Evolutionary conservation across 2,888 invertebrate genomes (phyloP), one percentile per base, ranked within the genome.

Genomic region (Aethes cnicana): DNA sequence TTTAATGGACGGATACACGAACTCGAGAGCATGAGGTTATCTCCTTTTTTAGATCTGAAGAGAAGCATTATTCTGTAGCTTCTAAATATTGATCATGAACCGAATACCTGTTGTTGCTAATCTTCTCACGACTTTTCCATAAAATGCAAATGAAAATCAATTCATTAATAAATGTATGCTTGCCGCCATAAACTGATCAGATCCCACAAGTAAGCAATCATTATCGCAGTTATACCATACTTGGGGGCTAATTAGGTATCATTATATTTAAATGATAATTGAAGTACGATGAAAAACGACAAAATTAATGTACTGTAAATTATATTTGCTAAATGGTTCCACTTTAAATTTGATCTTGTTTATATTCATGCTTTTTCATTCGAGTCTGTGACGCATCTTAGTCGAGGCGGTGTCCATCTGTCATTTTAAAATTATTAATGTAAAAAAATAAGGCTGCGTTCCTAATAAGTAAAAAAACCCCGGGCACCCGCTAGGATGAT

Each of bases 391-490:
- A 81, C 76, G 77, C 77, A 77, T 68, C 70, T 59, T 59, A 62
- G 64, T 39, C 16, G 63, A 63, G 61, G 62, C 72, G 70, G 69
- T 80, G 81, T 81, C 83, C 83, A 84, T 82, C 78, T 86, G 89
- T 88, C 89, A 89, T 79, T 77, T 76, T 30, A 54, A 63, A 82
- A 80, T 77, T 77, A 81, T 80, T 75, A 74, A 75, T 81, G 76
- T 70, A 70, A 76, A 76, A 77, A 72, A 70, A 72, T 66, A 67
- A 47, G 55, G 44, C 56, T 56, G 58, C 61, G 58, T 64, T 58
- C 57, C 61, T 57, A 62, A 62, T 59, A 50, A 58, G 65, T 73
- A 69, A 79, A 80, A 81, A 79, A 77, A 72, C 61, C 58, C 18
- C 61, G 73, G 61, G 80, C 87, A 81, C 82, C 85, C 83, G 82